A percentile compares a stretch with the other conserved stretches of the same genome.
These are phyloP conservation scores for Bombycilla garrulus DNA, from an alignment of 2,113 vertebrate species.

Conservation along the genomic window DNA sequence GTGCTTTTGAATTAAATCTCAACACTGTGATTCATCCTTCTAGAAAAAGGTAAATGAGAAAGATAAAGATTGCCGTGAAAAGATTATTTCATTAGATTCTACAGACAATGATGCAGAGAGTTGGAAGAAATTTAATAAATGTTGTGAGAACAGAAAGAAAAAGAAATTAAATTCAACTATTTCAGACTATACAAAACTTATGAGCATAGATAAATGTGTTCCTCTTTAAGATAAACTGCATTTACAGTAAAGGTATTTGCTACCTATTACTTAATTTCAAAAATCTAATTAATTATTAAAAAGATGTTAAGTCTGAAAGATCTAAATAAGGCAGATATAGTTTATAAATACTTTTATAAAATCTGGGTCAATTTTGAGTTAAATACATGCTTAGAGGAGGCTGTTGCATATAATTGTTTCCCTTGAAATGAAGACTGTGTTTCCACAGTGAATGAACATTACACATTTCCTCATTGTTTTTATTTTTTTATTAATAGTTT, in stretches of 20 bases:
- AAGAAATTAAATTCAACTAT: background rate
- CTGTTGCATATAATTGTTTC: background rate
- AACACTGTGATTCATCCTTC: background rate
- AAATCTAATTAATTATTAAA: background rate
- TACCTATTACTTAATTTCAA: background rate
- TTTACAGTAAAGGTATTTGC: background rate
- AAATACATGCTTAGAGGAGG: background rate
- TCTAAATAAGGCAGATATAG: background rate
- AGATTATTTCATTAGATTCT: slow-evolving; percentile 22
- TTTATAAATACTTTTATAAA: background rate
- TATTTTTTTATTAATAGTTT: background rate
- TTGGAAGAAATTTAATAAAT: slow-evolving; percentile 8
- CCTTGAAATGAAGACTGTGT: background rate
- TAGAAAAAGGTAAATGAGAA: background rate
- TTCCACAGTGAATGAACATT: background rate
- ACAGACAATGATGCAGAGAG: background rate
- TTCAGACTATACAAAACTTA: background rate
- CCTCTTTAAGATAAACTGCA: background rate
- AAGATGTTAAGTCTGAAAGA: background rate
- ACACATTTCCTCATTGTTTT: background rate
- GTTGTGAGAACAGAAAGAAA: background rate
- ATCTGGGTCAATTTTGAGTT: background rate
- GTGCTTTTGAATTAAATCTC: background rate
- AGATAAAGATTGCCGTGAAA: slow-evolving; percentile 1
- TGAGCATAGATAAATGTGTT: background rate